A percentile compares a stretch with the other conserved stretches of the same genome.
Evolutionary conservation across 2,888 invertebrate genomes (phyloP).

Genomic region (Salpingus planirostris): DNA sequence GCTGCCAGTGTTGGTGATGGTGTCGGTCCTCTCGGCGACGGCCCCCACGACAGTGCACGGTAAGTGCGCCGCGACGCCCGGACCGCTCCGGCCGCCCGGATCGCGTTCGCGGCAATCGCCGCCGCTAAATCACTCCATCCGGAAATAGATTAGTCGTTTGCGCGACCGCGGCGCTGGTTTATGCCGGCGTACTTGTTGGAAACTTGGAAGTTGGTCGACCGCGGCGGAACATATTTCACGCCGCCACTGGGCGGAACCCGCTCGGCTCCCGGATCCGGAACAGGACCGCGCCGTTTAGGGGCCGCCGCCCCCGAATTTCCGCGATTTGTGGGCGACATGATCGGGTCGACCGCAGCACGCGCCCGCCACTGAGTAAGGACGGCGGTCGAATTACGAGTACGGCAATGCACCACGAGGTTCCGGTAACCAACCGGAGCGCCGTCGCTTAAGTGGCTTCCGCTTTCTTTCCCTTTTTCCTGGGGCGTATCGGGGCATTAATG

Average conservation of each 20-base stretch:
- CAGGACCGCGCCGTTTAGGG: constrained; percentile 25
- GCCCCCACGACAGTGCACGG: constrained; percentile 21
- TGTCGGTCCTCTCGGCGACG: constrained; percentile 14
- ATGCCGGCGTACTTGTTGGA: constrained; percentile 25
- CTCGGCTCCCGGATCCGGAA: no score
- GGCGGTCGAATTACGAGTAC: constrained; percentile 28
- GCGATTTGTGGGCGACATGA: no score
- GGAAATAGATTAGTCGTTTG: constrained; percentile 38
- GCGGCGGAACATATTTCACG: constrained; percentile 36
- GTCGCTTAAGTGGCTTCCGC: no score
- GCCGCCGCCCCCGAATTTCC: constrained; percentile 15
- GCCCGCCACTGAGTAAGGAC: no score
- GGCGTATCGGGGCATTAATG: no score
- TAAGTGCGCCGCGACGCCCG: constrained; percentile 23
- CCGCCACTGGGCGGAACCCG: constrained; percentile 28
- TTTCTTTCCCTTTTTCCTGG: no score
- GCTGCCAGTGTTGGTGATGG: constrained; percentile 26
- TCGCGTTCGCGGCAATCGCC: constrained; percentile 38
- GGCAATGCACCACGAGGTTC: constrained; percentile 29
- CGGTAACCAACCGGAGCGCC: constrained; percentile 26
- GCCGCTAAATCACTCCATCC: constrained; percentile 39
- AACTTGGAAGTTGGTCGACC: constrained; percentile 34
- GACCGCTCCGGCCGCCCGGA: constrained; percentile 4
- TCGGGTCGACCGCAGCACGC: no score
- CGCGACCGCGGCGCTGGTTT: constrained; percentile 33